These are phyloP conservation scores for Chymomyza costata DNA, from an alignment of 1,140 invertebrate species.

Conservation along the genomic window DNA sequence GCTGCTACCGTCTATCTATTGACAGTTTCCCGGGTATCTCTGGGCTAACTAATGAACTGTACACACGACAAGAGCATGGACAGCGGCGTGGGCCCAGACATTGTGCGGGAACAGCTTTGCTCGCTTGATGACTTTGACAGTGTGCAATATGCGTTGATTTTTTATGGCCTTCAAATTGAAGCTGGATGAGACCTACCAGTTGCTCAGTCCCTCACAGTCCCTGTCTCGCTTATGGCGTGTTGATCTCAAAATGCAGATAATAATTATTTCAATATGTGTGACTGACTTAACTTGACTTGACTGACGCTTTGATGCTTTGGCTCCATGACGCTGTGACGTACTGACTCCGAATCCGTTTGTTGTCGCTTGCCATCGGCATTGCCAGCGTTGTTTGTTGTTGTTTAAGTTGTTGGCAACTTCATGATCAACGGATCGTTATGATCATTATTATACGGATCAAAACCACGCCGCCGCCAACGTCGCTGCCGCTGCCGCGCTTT, in stretches of 20 bases:
- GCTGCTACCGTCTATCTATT: conserved; percentile 5
- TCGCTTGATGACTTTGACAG: conserved; percentile 53
- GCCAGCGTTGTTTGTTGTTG: conserved; percentile 44
- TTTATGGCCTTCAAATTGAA: conserved; percentile 73
- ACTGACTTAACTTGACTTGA: conserved; percentile 44
- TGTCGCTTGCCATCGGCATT: conserved; percentile 51
- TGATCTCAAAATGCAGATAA: conserved; percentile 73
- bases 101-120: conserved; percentile 6
- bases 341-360: not conserved
- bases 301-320: conserved; percentile 18
- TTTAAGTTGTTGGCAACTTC: too few relatives aligned
- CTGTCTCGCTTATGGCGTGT: conserved; percentile 48
- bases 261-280: conserved; percentile 75
- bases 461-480: conserved; percentile 58
- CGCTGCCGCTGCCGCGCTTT: conserved; percentile 14
- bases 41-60: conserved; percentile 42
- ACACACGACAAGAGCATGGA: not conserved
- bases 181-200: conserved; percentile 24
- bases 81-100: not conserved
- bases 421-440: conserved; percentile 40
- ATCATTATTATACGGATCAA: conserved; percentile 70
- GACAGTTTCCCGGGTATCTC: too few relatives aligned
- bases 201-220: conserved; percentile 7
- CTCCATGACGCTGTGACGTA: conserved; percentile 17
- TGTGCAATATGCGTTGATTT: conserved; percentile 75